Percentiles rank a stretch among this genome's conserved stretches.
These are phyloP conservation scores for Syngnathus floridae DNA, from an alignment of 2,113 vertebrate species.

Conservation along the genomic window DNA sequence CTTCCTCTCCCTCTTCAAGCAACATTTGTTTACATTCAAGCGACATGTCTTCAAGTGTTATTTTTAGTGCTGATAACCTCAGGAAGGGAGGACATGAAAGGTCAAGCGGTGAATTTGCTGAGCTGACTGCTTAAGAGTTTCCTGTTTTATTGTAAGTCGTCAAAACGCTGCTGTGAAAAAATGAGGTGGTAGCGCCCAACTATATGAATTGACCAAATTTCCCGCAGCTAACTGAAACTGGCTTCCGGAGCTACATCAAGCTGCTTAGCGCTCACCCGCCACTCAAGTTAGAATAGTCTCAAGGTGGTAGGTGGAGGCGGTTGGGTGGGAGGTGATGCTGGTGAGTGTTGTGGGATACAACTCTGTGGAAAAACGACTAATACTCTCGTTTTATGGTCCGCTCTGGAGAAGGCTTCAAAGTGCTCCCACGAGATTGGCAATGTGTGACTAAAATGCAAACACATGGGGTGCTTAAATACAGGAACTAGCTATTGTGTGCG, in stretches of 20 bases:
- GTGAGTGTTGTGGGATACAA: slow-evolving; percentile 50
- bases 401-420: slow-evolving; percentile 67
- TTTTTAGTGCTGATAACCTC: not conserved
- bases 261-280: slow-evolving; percentile 1
- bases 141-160: not conserved
- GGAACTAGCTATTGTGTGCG: slow-evolving; percentile 62
- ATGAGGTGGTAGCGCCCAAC: not conserved
- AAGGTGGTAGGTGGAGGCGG: slow-evolving; percentile 47
- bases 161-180: not conserved
- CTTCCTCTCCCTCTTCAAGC: not conserved
- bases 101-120: not conserved
- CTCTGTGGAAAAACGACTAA: slow-evolving; percentile 66
- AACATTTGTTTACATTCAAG: not conserved
- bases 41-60: not conserved
- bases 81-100: not conserved
- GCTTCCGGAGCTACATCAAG: not conserved
- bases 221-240: not conserved
- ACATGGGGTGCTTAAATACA: slow-evolving; percentile 70
- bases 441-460: slow-evolving; percentile 76
- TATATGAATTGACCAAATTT: not conserved
- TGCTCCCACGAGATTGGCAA: slow-evolving; percentile 65
- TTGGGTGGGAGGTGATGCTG: slow-evolving; percentile 24
- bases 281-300: slow-evolving; percentile 13
- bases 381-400: slow-evolving; percentile 69
- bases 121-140: not conserved